Evolutionary conservation across 2,113 vertebrate species (phyloP).

Genomic region (Uria aalge): DNA sequence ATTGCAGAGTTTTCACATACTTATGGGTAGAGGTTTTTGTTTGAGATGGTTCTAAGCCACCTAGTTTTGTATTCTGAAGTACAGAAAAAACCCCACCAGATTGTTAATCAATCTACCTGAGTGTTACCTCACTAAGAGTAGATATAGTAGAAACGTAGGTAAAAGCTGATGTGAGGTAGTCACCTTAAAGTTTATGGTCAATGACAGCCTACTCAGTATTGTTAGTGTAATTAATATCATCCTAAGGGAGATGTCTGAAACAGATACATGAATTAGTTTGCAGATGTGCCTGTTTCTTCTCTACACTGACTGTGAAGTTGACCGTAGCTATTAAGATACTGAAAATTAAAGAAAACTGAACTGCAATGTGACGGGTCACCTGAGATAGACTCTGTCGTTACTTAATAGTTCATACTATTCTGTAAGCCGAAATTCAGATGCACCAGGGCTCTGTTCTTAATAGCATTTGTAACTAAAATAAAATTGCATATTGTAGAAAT

Average conservation of each 20-base stretch:
- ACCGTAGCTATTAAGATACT: not conserved
- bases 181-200: not conserved
- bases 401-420: not conserved
- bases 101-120: not conserved
- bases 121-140: not conserved
- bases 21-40: not conserved
- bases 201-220: not conserved
- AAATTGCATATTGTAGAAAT: not conserved
- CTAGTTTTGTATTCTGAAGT: not conserved
- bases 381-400: not conserved
- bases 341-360: not conserved
- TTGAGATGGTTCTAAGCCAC: not conserved
- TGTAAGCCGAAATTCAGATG: not conserved
- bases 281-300: not conserved
- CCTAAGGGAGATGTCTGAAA: not conserved
- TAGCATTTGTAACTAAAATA: not conserved
- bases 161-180: not conserved
- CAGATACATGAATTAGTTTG: not conserved
- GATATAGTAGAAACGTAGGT: not conserved
- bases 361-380: not conserved
- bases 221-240: not conserved
- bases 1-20: not conserved
- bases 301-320: not conserved
- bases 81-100: rapidly evolving
- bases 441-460: not conserved